Evolutionary conservation across 2,113 vertebrate species (phyloP).

Genomic region (Eupsittula cactorum): DNA sequence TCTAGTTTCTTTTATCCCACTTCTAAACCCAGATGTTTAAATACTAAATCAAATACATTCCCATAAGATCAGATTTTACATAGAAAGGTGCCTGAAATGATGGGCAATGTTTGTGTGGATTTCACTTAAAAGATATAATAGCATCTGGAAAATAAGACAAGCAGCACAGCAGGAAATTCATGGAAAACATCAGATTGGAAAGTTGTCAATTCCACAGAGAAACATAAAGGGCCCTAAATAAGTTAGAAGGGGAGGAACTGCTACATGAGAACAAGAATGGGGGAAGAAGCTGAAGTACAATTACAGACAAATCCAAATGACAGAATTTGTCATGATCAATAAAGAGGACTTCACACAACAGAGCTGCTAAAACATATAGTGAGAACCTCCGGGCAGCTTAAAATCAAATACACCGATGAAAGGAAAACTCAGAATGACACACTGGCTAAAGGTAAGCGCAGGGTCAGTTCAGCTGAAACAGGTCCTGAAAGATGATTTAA

Average conservation of each 20-base stretch:
- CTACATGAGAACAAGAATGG: background rate
- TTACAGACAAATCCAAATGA: background rate
- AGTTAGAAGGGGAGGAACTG: background rate
- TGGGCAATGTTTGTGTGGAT: background rate
- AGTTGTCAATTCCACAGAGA: background rate
- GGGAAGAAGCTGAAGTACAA: background rate
- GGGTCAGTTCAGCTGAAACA: background rate
- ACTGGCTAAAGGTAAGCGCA: background rate
- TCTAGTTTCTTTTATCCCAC: background rate
- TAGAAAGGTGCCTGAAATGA: fast-evolving
- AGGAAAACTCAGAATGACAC: background rate
- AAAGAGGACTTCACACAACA: background rate
- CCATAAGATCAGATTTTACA: background rate
- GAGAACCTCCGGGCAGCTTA: background rate
- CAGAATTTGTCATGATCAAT: background rate
- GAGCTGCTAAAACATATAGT: background rate
- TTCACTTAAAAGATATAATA: background rate
- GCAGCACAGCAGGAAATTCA: background rate
- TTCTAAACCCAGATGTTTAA: background rate
- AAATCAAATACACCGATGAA: background rate
- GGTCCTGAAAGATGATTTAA: constrained; percentile 8
- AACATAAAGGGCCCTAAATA: background rate
- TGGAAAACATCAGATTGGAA: background rate
- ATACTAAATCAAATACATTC: background rate
- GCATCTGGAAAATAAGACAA: background rate